These are phyloP conservation scores for rat (Rattus norvegicus) DNA, from an alignment of 2,113 vertebrate species.

Conservation along the genomic window GRCr8 NC_086038.1:37708001-37708500, in stretches of 20 bases:
- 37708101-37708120: not conserved
- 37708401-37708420: not conserved
- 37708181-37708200: not conserved
- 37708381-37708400: not conserved
- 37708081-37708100: not conserved
- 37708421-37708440: not conserved
- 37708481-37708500: not conserved
- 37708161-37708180: too few relatives aligned
- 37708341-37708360: not conserved
- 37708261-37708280: not conserved
- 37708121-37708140: not conserved
- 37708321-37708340: not conserved
- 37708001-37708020: not conserved
- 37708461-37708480: not conserved
- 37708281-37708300: not conserved
- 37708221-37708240: not conserved
- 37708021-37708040: not conserved
- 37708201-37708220: not conserved
- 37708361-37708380: not conserved
- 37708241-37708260: not conserved
- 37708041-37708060: not conserved
- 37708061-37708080: slow-evolving; percentile 33
- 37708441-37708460: not conserved
- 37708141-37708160: too few relatives aligned
- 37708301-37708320: not conserved